Percentiles rank a stretch among this genome's conserved stretches.
These are phyloP conservation scores for Noctua janthina DNA, from an alignment of 2,888 invertebrate genomes.

Conservation along the genomic window DNA sequence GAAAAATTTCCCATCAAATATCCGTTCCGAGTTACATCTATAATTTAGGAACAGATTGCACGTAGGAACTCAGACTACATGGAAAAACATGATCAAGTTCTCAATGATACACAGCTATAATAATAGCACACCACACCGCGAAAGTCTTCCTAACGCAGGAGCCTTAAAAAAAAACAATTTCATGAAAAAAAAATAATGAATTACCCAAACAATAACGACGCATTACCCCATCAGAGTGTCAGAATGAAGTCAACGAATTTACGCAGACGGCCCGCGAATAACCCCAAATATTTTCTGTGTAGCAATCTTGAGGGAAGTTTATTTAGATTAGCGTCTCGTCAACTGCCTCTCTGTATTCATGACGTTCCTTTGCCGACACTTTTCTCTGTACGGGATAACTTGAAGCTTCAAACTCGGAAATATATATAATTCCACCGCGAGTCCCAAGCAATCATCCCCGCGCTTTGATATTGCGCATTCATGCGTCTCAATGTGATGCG, in stretches of 20 bases:
- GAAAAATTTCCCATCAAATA: neutral
- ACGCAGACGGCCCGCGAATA: constrained; percentile 66
- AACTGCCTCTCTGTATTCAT: constrained; percentile 78
- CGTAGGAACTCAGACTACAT: neutral
- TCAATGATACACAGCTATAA: neutral
- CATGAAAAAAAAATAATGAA: constrained; percentile 31
- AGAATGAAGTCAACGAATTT: constrained; percentile 70
- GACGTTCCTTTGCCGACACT: constrained; percentile 71
- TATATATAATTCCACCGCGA: constrained; percentile 71
- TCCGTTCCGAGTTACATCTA: neutral
- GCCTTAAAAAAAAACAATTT: constrained; percentile 29
- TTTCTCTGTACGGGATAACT: constrained; percentile 69
- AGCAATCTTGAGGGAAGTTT: constrained; percentile 75
- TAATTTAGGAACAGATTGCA: neutral
- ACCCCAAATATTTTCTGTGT: constrained; percentile 74
- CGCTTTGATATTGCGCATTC: constrained; percentile 66
- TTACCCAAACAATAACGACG: constrained; percentile 42
- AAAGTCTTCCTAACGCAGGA: neutral
- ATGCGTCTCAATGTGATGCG: constrained; percentile 63
- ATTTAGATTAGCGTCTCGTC: constrained; percentile 80
- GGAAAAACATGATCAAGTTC: neutral
- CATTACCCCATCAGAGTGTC: constrained; percentile 50
- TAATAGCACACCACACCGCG: no score
- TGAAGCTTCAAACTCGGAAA: constrained; percentile 70
- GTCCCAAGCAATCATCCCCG: constrained; percentile 65